phyloP scores from a whole-genome alignment of 2,888 invertebrate species.

The Portevinia maculata region DNA sequence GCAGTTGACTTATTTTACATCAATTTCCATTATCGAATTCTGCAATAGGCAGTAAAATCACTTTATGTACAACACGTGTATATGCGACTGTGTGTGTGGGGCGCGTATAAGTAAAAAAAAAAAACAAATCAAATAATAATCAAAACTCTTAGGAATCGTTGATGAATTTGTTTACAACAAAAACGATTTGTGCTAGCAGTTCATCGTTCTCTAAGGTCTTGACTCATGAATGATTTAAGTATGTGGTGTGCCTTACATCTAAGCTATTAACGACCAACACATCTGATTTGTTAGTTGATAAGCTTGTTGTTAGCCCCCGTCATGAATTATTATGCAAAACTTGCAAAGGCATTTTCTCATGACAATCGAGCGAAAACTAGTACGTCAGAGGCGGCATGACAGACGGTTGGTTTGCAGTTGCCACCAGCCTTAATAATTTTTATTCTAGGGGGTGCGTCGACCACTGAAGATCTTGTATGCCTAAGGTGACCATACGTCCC shows the following conservation, averaged over 20 bases:
- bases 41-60: slow-evolving; percentile 48
- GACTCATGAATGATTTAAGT: slow-evolving; percentile 26
- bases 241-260: slow-evolving; percentile 12
- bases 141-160: slow-evolving; percentile 17
- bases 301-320: no score
- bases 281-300: no score
- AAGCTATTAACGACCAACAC: no score
- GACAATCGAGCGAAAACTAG: no score
- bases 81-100: background rate
- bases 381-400: no score
- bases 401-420: no score
- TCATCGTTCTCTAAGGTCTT: slow-evolving; percentile 46
- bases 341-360: no score
- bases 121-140: slow-evolving; percentile 22
- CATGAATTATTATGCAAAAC: no score
- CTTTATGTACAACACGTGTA: slow-evolving; percentile 60
- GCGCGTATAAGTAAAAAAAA: slow-evolving; percentile 51
- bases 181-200: slow-evolving; percentile 39
- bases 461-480: no score
- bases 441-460: no score
- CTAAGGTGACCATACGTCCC: no score
- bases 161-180: slow-evolving; percentile 56
- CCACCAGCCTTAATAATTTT: no score
- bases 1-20: slow-evolving; percentile 8
- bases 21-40: slow-evolving; percentile 33